Evolutionary conservation across 2,113 vertebrate genomes (phyloP).

Genomic region (Delphinapterus leucas): DNA sequence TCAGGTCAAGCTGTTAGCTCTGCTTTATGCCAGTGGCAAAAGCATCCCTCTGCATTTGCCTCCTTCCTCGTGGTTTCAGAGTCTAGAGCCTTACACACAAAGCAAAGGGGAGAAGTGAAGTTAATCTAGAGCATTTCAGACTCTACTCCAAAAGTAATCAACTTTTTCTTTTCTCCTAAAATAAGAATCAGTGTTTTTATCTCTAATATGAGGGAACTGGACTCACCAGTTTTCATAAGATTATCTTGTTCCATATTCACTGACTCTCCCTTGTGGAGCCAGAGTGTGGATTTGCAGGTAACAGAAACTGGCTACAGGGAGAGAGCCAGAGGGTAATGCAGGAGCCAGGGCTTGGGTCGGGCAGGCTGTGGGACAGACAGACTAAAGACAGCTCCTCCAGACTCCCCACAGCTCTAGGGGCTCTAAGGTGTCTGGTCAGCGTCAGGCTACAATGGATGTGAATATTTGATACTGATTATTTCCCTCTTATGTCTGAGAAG

Average conservation of each 20-base stretch:
- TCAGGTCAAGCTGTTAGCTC: background rate
- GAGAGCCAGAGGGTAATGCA: background rate
- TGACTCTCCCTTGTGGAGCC: background rate
- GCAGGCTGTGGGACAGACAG: background rate
- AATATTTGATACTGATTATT: background rate
- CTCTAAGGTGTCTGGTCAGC: background rate
- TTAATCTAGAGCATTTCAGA: background rate
- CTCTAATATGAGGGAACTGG: background rate
- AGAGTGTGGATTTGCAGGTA: background rate
- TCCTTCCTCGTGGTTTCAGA: background rate
- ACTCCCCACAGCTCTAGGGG: background rate
- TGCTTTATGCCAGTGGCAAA: background rate
- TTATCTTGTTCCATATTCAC: background rate
- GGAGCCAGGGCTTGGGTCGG: fast-evolving
- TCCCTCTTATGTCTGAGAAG: background rate
- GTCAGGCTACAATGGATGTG: background rate
- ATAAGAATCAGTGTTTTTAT: background rate
- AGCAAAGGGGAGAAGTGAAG: background rate
- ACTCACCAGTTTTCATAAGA: background rate
- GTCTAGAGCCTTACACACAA: background rate
- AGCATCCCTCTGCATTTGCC: background rate
- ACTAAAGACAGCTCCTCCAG: background rate
- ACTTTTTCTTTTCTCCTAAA: background rate
- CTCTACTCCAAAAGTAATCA: background rate
- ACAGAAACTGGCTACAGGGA: background rate